These are phyloP conservation scores for Rafetus swinhoei DNA, from an alignment of 2,113 vertebrate genomes.

Conservation along the genomic window DNA sequence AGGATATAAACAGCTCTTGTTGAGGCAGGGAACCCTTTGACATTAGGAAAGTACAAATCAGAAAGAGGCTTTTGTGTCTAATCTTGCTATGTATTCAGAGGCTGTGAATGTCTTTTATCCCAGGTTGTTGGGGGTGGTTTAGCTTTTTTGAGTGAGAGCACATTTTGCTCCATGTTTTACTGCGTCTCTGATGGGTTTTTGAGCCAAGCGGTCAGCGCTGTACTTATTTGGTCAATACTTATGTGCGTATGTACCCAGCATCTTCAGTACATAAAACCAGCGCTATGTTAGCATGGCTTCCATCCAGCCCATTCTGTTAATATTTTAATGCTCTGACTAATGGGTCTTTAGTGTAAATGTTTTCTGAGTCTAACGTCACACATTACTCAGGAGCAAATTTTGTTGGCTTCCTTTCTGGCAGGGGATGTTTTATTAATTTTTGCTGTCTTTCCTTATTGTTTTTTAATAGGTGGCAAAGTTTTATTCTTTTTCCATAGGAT, in stretches of 20 bases:
- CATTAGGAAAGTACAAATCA: slow-evolving; percentile 42
- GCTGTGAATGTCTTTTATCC: slow-evolving; percentile 54
- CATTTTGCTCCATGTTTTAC: slow-evolving; percentile 46
- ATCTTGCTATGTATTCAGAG: slow-evolving; percentile 61
- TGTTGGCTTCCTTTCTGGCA: slow-evolving; percentile 29
- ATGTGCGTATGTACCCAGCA: slow-evolving; percentile 51
- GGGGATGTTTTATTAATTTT: slow-evolving; percentile 26
- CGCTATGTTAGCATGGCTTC: slow-evolving; percentile 7
- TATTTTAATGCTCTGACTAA: slow-evolving; percentile 30
- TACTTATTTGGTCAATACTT: slow-evolving; percentile 52
- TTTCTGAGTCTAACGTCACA: background rate
- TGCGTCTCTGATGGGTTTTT: background rate
- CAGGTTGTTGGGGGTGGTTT: slow-evolving; percentile 48
- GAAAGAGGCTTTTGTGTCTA: slow-evolving; percentile 65
- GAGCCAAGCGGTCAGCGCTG: slow-evolving; percentile 42
- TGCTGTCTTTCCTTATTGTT: background rate
- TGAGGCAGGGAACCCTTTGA: slow-evolving; percentile 34
- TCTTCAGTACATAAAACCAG: slow-evolving; percentile 45
- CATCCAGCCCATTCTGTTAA: slow-evolving; percentile 1
- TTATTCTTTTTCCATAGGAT: background rate
- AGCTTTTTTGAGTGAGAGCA: slow-evolving; percentile 7
- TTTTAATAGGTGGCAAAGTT: slow-evolving; percentile 45
- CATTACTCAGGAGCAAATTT: background rate
- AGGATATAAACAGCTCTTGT: slow-evolving; percentile 43
- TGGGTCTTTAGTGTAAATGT: background rate